Conservation (phyloP, 1,140 invertebrate species). For the Chironomus striatipennis region DNA sequence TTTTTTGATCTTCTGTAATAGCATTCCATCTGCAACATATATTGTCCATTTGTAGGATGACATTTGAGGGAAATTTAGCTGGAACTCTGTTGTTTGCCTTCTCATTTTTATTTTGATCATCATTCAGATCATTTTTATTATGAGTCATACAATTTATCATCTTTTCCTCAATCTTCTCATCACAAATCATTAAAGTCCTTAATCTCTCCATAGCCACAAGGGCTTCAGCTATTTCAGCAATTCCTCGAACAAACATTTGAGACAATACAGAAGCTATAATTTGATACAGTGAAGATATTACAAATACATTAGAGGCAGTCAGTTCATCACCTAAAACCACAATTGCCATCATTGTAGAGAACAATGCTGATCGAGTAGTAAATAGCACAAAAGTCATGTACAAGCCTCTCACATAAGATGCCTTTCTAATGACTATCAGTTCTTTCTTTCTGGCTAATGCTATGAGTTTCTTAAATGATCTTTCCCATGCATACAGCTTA, state of each 20-base stretch:
- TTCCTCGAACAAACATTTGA: constrained; percentile 59
- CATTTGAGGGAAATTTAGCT: background rate
- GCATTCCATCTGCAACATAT: background rate
- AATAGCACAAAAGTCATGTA: constrained; percentile 65
- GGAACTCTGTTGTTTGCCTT: background rate
- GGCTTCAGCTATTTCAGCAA: constrained; percentile 52
- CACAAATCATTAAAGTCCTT: constrained; percentile 44
- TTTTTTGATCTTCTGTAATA: background rate
- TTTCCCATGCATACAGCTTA: constrained; percentile 77
- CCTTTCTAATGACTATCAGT: constrained; percentile 50
- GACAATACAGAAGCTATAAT: constrained; percentile 55
- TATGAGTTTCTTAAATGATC: constrained; percentile 55
- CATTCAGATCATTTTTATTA: background rate
- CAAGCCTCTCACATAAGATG: constrained; percentile 59
- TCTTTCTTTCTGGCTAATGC: constrained; percentile 50
- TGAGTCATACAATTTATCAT: constrained; percentile 27
- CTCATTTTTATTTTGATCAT: background rate
- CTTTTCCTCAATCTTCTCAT: constrained; percentile 40
- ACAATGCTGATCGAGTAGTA: constrained; percentile 57
- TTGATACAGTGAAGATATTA: constrained; percentile 55
- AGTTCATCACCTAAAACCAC: constrained; percentile 42
- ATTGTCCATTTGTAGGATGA: background rate
- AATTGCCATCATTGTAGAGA: constrained; percentile 52
- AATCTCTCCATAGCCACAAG: constrained; percentile 52
- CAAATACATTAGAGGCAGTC: constrained; percentile 54